Percentiles rank a stretch among this genome's conserved stretches.
Evolutionary conservation across 2,113 vertebrate genomes (phyloP).

Genomic region (Taurulus bubalis): DNA sequence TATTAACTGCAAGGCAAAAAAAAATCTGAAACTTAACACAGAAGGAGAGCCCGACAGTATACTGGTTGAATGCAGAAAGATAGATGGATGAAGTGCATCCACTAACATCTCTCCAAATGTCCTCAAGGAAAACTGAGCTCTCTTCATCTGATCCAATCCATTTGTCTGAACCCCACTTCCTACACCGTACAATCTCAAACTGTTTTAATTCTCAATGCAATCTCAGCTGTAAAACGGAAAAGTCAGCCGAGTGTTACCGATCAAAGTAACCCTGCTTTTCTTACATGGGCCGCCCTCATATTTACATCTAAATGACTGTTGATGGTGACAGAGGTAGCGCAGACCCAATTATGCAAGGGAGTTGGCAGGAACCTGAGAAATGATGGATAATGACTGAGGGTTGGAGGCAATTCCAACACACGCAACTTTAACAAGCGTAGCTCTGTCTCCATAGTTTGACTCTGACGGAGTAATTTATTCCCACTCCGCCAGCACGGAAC

Average conservation of each 20-base stretch:
- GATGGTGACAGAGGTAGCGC: slow-evolving; percentile 36
- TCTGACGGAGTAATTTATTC: slow-evolving; percentile 71
- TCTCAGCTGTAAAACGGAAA: slow-evolving; percentile 17
- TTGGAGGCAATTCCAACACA: slow-evolving; percentile 52
- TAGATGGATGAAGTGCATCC: slow-evolving; percentile 4
- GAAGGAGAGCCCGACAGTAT: neutral
- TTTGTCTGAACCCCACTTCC: neutral
- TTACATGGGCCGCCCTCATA: slow-evolving; percentile 25
- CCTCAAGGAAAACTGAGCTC: slow-evolving; percentile 25
- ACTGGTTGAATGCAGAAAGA: neutral
- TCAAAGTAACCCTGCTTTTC: slow-evolving; percentile 22
- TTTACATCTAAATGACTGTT: slow-evolving; percentile 62
- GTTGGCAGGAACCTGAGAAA: slow-evolving; percentile 57
- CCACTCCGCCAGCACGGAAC: slow-evolving; percentile 45
- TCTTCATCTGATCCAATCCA: slow-evolving; percentile 29
- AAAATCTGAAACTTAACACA: slow-evolving; percentile 17
- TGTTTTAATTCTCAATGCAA: neutral
- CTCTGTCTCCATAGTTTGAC: slow-evolving; percentile 48
- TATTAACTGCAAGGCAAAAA: slow-evolving; percentile 1
- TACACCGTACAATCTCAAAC: neutral
- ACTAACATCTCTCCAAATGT: slow-evolving; percentile 19
- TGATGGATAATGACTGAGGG: slow-evolving; percentile 49
- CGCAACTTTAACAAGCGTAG: slow-evolving; percentile 54
- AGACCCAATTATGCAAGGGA: slow-evolving; percentile 48
- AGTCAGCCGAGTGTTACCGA: slow-evolving; percentile 9